These are phyloP conservation scores for Pseudomyrmex cubaensis DNA, from an alignment of 1,140 invertebrate genomes.

Conservation along the genomic window DNA sequence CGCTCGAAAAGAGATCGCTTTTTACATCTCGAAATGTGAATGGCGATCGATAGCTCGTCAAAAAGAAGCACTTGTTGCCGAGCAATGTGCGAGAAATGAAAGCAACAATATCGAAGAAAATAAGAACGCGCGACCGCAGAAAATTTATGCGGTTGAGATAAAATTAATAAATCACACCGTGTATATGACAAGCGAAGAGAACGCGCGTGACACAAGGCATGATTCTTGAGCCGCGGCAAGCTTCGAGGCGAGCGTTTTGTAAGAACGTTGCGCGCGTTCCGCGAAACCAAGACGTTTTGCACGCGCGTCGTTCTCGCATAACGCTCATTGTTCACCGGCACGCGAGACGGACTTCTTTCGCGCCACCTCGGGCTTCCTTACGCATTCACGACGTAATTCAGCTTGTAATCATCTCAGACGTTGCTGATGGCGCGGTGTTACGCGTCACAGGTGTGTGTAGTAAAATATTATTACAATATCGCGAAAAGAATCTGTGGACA, in stretches of 20 bases:
- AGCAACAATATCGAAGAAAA: background rate
- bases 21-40: slow-evolving; percentile 9
- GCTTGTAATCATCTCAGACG: slow-evolving; percentile 65
- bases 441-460: slow-evolving; percentile 62
- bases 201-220: background rate
- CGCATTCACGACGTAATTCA: slow-evolving; percentile 60
- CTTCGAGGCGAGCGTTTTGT: background rate
- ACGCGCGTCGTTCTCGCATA: slow-evolving; percentile 40
- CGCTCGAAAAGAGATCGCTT: slow-evolving; percentile 37
- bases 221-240: background rate
- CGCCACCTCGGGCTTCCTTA: background rate
- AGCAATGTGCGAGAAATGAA: background rate
- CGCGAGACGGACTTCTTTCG: slow-evolving; percentile 46
- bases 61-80: too few species aligned
- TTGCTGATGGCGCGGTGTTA: slow-evolving; percentile 61
- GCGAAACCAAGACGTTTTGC: slow-evolving; percentile 53
- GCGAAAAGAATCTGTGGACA: slow-evolving; percentile 56
- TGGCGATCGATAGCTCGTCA: background rate
- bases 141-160: background rate
- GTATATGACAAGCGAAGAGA: slow-evolving; percentile 2
- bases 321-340: slow-evolving; percentile 66
- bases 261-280: background rate
- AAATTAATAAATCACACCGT: slow-evolving; percentile 21
- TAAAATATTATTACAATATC: slow-evolving; percentile 69
- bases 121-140: background rate